phyloP scores from a whole-genome alignment of 2,113 vertebrate species.

The Cyrtonyx montezumae region DNA sequence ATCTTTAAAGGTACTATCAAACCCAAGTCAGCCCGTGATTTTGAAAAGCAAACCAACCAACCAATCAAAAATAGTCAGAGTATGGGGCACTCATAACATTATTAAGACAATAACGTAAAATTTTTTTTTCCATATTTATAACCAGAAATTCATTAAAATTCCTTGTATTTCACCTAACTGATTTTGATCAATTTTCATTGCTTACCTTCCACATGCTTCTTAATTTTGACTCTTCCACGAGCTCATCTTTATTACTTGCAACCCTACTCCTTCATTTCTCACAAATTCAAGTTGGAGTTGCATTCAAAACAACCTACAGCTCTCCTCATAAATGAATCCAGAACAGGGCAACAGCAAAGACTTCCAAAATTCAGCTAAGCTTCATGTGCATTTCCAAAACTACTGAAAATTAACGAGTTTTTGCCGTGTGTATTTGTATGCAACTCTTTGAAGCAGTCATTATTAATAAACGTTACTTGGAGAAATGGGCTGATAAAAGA shows the following conservation, averaged over 20 bases:
- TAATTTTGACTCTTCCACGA: neutral
- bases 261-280: neutral
- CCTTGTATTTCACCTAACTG: neutral
- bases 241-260: neutral
- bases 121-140: neutral
- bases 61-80: neutral
- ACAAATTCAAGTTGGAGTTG: neutral
- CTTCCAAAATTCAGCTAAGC: neutral
- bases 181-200: conserved; percentile 18
- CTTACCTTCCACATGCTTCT: neutral
- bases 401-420: conserved; percentile 34
- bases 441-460: conserved; percentile 40
- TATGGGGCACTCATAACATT: neutral
- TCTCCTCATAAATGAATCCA: neutral
- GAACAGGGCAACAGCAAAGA: neutral
- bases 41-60: accelerated
- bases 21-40: neutral
- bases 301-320: neutral
- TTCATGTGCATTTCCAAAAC: conserved; percentile 28
- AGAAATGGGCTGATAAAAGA: neutral
- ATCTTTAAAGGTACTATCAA: neutral
- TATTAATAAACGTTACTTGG: neutral
- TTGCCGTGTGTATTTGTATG: neutral
- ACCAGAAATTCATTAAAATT: neutral
- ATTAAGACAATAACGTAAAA: neutral